Evolutionary conservation across 2,888 invertebrate species (phyloP), one percentile per base, ranked within the genome.

Genomic region (Drosophila histrio): DNA sequence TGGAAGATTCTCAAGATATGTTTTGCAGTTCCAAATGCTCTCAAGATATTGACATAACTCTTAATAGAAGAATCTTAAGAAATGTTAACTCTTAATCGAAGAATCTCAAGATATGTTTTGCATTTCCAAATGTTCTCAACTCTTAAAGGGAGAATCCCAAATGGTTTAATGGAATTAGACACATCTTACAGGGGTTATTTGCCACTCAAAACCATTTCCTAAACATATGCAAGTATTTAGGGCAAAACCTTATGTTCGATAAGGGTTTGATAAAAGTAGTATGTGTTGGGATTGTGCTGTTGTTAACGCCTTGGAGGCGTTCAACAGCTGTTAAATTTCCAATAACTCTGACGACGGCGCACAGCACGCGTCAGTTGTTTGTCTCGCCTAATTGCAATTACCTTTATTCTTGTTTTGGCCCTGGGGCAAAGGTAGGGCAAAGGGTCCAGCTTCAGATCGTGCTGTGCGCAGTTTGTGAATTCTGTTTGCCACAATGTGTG

Each of bases 281-380:
- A 15, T 50, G 24, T 49, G 36, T 19, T 44, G 19, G 15, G 38
- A 15, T n/a, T 46, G 17, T 22, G 21, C 15, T 41, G 56, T 54
- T 53, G 56, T 66, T 74, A 56, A 38, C 74, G 67, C 74, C 66
- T 71, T 52, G 30, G 30, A 74, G 50, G 63, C 77, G 79, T 46
- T 39, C 46, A 49, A 66, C 82, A 82, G 84, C 82, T 82, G 82
- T 77, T 81, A 8, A 34, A 49, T 53, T 49, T 39, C 17, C 46
- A 36, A 36, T n/a, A 43, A 41, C 56, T 53, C 68, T 53, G 34
- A 34, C 50, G 34, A 34, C 50, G 47, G 49, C 34, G 41, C 83
- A 47, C 83, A 77, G 83, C 81, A 84, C 84, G 82, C 79, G 82
- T 46, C 81, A 83, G 77, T 80, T 81, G 81, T 43, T 69, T 70